Conservation (phyloP, 1,140 invertebrate genomes). For the Bombyx mori region DNA sequence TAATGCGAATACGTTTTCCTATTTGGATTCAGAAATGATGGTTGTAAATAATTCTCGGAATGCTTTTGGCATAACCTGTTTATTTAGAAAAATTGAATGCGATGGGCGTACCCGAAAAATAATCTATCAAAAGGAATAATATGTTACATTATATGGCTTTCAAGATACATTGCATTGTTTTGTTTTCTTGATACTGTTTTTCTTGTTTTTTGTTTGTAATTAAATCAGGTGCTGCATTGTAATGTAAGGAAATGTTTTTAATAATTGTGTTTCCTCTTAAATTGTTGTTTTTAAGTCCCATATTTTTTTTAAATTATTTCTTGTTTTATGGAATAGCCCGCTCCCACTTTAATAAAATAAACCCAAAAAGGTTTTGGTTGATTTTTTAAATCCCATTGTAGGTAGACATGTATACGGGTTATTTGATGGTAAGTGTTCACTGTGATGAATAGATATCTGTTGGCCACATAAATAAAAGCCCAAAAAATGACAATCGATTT, state of each 20-base stretch:
- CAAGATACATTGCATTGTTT: constrained; percentile 28
- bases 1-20: not conserved
- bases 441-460: too few species aligned
- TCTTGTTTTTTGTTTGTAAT: constrained; percentile 11
- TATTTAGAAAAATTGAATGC: constrained; percentile 28
- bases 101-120: constrained; percentile 24
- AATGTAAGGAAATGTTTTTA: not conserved
- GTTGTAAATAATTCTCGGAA: constrained; percentile 24
- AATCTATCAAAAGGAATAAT: constrained; percentile 29
- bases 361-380: too few species aligned
- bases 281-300: too few species aligned
- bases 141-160: constrained; percentile 27
- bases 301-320: too few species aligned
- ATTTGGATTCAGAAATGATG: too few species aligned
- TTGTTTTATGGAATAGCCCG: too few species aligned
- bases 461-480: too few species aligned
- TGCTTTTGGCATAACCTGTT: constrained; percentile 21
- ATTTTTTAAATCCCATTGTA: too few species aligned
- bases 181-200: constrained; percentile 6
- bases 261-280: not conserved
- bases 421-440: too few species aligned
- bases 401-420: too few species aligned
- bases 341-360: too few species aligned
- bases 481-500: too few species aligned
- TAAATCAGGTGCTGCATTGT: constrained; percentile 8